phyloP scores from a whole-genome alignment of 2,888 invertebrate genomes.

The Argyresthia albistria region DNA sequence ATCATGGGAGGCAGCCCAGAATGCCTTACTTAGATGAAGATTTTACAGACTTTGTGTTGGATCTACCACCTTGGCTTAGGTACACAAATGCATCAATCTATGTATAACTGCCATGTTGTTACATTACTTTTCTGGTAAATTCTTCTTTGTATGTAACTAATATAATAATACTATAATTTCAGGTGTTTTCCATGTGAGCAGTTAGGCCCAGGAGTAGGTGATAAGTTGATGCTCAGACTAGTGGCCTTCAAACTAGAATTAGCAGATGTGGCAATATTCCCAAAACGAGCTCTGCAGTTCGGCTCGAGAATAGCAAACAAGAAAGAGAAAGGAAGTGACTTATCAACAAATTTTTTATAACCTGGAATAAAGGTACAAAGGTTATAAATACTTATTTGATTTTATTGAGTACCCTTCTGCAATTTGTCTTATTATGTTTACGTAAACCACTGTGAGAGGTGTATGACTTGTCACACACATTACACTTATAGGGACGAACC shows the following conservation, averaged over 20 bases:
- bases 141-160: neutral
- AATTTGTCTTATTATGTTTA: slow-evolving; percentile 21
- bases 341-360: slow-evolving; percentile 65
- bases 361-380: neutral
- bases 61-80: slow-evolving; percentile 79
- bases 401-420: slow-evolving; percentile 10
- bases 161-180: slow-evolving; percentile 5
- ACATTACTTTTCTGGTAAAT: neutral
- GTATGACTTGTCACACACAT: slow-evolving; percentile 22
- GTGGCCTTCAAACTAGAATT: slow-evolving; percentile 80
- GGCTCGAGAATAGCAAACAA: slow-evolving; percentile 95
- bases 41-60: slow-evolving; percentile 75
- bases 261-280: slow-evolving; percentile 74
- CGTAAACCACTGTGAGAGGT: slow-evolving; percentile 24
- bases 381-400: neutral
- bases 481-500: slow-evolving; percentile 21
- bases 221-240: slow-evolving; percentile 89
- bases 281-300: slow-evolving; percentile 97
- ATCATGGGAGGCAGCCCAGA: slow-evolving; percentile 88
- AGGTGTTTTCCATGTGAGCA: slow-evolving; percentile 73
- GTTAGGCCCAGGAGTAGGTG: slow-evolving; percentile 87
- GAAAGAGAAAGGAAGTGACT: slow-evolving; percentile 88
- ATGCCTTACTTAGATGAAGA: slow-evolving; percentile 86
- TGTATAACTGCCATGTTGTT: neutral
- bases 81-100: slow-evolving; percentile 30